phyloP scores from a whole-genome alignment of 2,113 vertebrate species.

The Oryzias woworae region DNA sequence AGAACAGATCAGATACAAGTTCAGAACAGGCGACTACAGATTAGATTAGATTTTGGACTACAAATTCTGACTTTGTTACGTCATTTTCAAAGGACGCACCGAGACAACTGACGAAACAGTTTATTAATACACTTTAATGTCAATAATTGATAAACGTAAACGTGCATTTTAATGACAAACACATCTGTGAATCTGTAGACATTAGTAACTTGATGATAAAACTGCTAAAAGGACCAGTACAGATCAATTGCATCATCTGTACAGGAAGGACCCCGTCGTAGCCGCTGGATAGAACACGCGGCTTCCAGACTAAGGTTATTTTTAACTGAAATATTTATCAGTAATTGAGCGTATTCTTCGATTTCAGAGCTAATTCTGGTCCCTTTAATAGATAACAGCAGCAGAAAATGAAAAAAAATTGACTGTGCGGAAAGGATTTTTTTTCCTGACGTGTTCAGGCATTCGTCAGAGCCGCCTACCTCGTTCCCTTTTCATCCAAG shows the following conservation, averaged over 20 bases:
- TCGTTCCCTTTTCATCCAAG: constrained; percentile 80
- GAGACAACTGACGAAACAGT: not conserved
- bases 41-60: constrained; percentile 26
- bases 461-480: constrained; percentile 26
- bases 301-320: not conserved
- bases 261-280: constrained; percentile 53
- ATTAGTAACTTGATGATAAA: fast-evolving
- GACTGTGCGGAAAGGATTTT: not conserved
- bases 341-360: too few relatives aligned
- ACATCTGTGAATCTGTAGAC: fast-evolving
- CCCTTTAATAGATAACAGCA: too few relatives aligned
- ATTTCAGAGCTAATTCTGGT: too few relatives aligned
- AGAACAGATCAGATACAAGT: too few relatives aligned
- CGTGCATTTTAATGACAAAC: fast-evolving
- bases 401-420: too few relatives aligned
- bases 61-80: constrained; percentile 23
- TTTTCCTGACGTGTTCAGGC: constrained; percentile 66
- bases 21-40: too few relatives aligned
- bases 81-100: constrained; percentile 48
- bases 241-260: constrained; percentile 67
- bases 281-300: not conserved
- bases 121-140: too few relatives aligned
- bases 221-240: not conserved
- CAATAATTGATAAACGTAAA: too few relatives aligned
- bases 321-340: not conserved